Evolutionary conservation across 2,113 vertebrate genomes (phyloP).

Genomic region (Phyllostomus hastatus): DNA sequence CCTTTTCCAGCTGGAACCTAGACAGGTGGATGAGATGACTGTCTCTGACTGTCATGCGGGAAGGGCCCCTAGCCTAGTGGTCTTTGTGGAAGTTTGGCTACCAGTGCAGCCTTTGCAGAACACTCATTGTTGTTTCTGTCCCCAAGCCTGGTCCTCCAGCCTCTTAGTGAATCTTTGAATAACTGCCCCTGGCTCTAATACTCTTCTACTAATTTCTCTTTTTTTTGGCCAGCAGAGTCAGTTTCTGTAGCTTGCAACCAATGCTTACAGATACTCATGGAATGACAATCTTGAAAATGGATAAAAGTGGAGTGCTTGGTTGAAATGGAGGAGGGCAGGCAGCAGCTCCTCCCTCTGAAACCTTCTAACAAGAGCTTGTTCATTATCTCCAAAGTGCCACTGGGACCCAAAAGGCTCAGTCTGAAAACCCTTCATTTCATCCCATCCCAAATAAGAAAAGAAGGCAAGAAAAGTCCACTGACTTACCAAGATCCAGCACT

Average conservation of each 20-base stretch:
- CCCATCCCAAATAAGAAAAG: neutral
- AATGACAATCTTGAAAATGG: neutral
- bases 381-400: neutral
- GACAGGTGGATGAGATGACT: neutral
- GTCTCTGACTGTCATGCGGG: neutral
- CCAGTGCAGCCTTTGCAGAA: no score
- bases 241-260: neutral
- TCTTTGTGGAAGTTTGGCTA: fast-evolving
- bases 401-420: neutral
- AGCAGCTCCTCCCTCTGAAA: neutral
- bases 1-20: neutral
- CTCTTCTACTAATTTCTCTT: neutral
- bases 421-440: neutral
- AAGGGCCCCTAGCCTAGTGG: neutral
- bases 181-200: neutral
- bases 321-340: neutral
- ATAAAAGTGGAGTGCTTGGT: neutral
- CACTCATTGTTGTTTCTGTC: neutral
- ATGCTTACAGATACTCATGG: neutral
- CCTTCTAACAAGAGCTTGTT: neutral
- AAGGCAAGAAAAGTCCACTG: neutral
- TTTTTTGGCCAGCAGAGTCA: neutral
- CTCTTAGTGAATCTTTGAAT: neutral
- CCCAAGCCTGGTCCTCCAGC: no score
- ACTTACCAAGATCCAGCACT: neutral